Conservation (phyloP, 2,113 vertebrate genomes). For the Ranitomeya imitator region DNA sequence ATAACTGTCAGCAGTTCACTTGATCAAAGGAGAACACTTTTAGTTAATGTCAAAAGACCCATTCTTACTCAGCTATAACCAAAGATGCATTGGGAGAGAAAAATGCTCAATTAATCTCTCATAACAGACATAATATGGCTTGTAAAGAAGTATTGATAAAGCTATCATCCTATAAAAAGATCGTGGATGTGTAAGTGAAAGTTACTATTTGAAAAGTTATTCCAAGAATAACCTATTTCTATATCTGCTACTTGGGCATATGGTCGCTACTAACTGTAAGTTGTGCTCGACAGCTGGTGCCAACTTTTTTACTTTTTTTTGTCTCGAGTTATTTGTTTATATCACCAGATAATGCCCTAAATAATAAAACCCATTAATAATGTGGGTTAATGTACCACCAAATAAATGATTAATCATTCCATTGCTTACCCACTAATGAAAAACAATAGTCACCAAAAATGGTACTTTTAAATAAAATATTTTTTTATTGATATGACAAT, state of each 20-base stretch:
- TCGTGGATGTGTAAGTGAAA: background rate
- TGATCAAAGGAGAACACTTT: background rate
- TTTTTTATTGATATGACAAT: too few species aligned
- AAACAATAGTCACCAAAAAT: too few species aligned
- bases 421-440: too few species aligned
- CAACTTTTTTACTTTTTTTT: too few species aligned
- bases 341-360: too few species aligned
- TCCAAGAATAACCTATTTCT: background rate
- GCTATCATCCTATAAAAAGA: background rate
- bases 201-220: background rate
- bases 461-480: too few species aligned
- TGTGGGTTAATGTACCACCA: too few species aligned
- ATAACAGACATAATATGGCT: background rate
- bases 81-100: background rate
- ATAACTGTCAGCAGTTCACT: conserved; percentile 5
- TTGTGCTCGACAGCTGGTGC: too few species aligned
- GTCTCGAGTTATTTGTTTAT: too few species aligned
- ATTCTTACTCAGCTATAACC: background rate
- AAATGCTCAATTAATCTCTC: background rate
- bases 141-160: background rate
- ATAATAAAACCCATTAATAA: too few species aligned
- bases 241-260: background rate
- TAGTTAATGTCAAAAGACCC: background rate
- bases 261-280: background rate
- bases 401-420: too few species aligned